These are phyloP conservation scores for Nothura maculosa DNA, from an alignment of 2,797 vertebrate genomes.

Conservation along the genomic window DNA sequence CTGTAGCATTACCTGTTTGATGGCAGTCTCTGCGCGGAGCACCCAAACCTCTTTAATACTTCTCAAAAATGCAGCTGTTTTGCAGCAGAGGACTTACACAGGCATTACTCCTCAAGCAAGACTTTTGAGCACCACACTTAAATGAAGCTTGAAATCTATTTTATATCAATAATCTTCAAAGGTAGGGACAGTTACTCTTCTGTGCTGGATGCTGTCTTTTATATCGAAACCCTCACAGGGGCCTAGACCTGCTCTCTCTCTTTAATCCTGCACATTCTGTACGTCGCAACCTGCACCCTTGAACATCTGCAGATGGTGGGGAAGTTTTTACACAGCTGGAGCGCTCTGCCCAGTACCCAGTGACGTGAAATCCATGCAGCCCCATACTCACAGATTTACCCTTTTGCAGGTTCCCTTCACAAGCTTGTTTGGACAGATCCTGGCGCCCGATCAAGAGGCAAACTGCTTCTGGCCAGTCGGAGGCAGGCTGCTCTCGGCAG, in stretches of 20 bases:
- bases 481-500: conserved; percentile 94
- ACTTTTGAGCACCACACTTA: neutral
- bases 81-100: neutral
- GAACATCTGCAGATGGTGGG: neutral
- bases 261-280: neutral
- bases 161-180: neutral
- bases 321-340: neutral
- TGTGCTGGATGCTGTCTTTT: neutral
- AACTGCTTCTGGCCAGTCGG: conserved; percentile 95
- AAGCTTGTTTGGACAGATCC: conserved; percentile 95
- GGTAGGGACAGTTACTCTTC: neutral
- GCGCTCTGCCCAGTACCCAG: neutral
- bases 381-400: conserved; percentile 90
- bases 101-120: neutral
- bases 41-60: neutral
- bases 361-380: neutral
- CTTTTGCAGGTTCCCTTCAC: conserved; percentile 91
- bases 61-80: neutral
- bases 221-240: neutral
- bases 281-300: neutral
- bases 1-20: neutral
- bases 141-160: neutral
- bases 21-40: neutral
- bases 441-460: conserved; percentile 95
- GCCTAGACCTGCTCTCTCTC: fast-evolving